Base-by-base conservation (phyloP, 2,888 invertebrate species). In the Morpho deidamia region DNA sequence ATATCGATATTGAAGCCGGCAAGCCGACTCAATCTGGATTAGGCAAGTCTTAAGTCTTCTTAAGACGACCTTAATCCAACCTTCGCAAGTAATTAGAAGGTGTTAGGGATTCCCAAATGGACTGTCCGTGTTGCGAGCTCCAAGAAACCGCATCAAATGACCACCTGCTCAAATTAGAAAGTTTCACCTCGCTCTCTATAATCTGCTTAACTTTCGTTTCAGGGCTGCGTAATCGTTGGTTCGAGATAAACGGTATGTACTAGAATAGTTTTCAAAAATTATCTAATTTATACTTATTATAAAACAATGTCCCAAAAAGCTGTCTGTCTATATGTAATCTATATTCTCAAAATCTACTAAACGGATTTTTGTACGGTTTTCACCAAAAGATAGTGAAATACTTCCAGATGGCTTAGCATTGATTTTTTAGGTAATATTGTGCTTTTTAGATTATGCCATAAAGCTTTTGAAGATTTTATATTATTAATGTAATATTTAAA, bases 1-100 rank as follows among this genome's bases (percentile, higher is more conserved):
- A 33, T 39, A 48, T 48, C 48, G 37, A 43, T 49, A 49, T 37
- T 7, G 9, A 33, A 40, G 49, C 42, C 42, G 23, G 37, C 11
- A 49, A 49, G 69, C 67, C 63, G 66, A 60, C 65, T 66, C 73
- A 75, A 74, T 72, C 73, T 66, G 65, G 63, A 71, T 71, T 65
- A 65, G 63, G 62, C 69, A 73, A 73, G 68, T 70, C 73, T 69
- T 71, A 71, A 77, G 72, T 69, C 70, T 68, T 66, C 70, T 65
- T 70, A 72, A 72, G 69, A 68, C 62, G 59, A 44, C 53, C 54
- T 48, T 71, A 74, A 77, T 73, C 72, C 66, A 63, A 65, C 66
- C 67, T 72, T 70, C 68, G 61, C 63, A 67, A 68, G 70, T 72
- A 73, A 74, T 74, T 70, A 71, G 68, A 61, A 59, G 65, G 65